phyloP scores from a whole-genome alignment of 2,888 invertebrate genomes.

The Drosophila incognita region DNA sequence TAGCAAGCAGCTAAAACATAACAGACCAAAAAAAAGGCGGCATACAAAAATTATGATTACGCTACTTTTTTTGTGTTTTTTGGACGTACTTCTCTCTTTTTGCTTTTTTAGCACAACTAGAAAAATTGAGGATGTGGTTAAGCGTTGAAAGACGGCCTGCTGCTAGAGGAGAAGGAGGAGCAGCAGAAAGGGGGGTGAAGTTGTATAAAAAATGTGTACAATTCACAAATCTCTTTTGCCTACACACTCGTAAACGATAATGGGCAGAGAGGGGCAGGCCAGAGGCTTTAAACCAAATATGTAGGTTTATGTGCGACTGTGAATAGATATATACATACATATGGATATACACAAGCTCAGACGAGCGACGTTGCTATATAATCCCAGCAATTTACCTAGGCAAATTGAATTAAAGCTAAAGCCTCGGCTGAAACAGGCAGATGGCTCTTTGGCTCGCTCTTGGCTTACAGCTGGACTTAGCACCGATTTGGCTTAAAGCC shows the following conservation, averaged over 20 bases:
- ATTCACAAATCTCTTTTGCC: constrained; percentile 70
- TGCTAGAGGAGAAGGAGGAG: background rate
- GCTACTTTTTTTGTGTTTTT: constrained; percentile 15
- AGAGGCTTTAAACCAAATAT: constrained; percentile 37
- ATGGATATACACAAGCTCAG: background rate
- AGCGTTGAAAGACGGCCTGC: constrained; percentile 21
- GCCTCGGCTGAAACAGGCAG: constrained; percentile 45
- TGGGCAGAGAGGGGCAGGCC: background rate
- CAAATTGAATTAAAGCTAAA: constrained; percentile 77
- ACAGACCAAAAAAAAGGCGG: constrained; percentile 38
- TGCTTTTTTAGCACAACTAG: constrained; percentile 62
- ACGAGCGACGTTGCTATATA: constrained; percentile 52
- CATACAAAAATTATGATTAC: constrained; percentile 63
- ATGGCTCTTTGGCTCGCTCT: constrained; percentile 11
- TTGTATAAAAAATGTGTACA: constrained; percentile 42
- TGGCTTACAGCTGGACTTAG: constrained; percentile 61
- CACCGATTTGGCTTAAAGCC: constrained; percentile 67
- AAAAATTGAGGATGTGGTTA: constrained; percentile 78
- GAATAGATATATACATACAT: background rate
- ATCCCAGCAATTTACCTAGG: constrained; percentile 68
- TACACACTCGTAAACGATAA: constrained; percentile 46
- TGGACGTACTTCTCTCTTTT: constrained; percentile 3
- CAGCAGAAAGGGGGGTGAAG: background rate
- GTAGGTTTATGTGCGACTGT: constrained; percentile 49
- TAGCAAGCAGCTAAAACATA: constrained; percentile 48